Conservation (phyloP, 2,888 invertebrate species). For the Caenorhabditis sp. region DNA sequence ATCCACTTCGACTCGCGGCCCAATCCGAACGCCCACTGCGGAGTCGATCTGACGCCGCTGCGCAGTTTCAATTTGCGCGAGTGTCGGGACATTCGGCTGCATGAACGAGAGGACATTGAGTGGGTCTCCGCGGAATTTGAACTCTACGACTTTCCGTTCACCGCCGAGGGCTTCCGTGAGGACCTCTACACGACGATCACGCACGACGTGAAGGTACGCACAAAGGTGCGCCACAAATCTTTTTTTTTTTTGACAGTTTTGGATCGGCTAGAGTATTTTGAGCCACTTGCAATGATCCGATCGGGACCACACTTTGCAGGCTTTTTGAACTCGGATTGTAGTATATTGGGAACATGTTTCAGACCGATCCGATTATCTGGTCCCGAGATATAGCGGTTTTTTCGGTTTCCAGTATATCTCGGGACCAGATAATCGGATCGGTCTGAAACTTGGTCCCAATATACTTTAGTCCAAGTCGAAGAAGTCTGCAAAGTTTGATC, state of each 20-base stretch:
- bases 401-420: too few relatives aligned
- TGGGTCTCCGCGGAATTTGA: conserved; percentile 11
- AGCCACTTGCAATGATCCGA: too few relatives aligned
- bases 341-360: too few relatives aligned
- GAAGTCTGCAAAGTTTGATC: too few relatives aligned
- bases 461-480: too few relatives aligned
- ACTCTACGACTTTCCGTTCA: conserved; percentile 9
- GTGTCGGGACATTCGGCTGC: conserved; percentile 53
- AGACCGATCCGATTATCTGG: too few relatives aligned
- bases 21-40: conserved; percentile 37
- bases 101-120: conserved; percentile 21
- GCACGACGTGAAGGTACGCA: conserved; percentile 7
- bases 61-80: conserved; percentile 53
- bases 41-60: conserved; percentile 43
- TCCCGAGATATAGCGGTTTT: too few relatives aligned
- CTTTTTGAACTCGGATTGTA: too few relatives aligned
- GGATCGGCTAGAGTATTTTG: not conserved
- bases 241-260: not conserved
- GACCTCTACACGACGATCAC: not conserved
- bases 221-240: too few relatives aligned
- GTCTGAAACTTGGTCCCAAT: too few relatives aligned
- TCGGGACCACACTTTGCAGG: too few relatives aligned
- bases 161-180: not conserved
- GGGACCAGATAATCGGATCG: too few relatives aligned
- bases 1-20: conserved; percentile 39